Conservation (phyloP, 2,888 invertebrate species). For the Tipula lateralis region DNA sequence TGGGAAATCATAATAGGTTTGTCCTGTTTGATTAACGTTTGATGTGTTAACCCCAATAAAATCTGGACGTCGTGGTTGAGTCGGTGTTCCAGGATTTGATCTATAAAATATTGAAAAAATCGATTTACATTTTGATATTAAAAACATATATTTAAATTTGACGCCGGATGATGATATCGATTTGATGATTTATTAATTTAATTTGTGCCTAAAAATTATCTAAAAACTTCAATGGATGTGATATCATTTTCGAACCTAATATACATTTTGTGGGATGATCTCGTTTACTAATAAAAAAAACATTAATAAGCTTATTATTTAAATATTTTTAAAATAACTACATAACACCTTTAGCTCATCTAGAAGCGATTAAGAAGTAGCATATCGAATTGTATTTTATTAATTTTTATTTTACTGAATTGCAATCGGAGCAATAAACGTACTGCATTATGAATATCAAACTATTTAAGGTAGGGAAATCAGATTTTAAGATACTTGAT, state of each 20-base stretch:
- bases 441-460: too few relatives aligned
- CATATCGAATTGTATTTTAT: too few relatives aligned
- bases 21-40: conserved; percentile 41
- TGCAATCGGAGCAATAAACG: too few relatives aligned
- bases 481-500: too few relatives aligned
- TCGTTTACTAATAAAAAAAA: too few relatives aligned
- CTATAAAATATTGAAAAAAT: conserved; percentile 49
- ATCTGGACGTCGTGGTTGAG: conserved; percentile 81
- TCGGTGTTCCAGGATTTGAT: conserved; percentile 89
- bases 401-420: too few relatives aligned
- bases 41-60: conserved; percentile 61
- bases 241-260: neutral
- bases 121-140: neutral
- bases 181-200: neutral
- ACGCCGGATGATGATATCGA: neutral
- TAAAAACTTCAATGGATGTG: neutral
- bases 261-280: neutral
- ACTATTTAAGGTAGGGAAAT: too few relatives aligned
- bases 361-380: too few relatives aligned
- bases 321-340: too few relatives aligned
- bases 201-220: neutral
- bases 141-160: neutral
- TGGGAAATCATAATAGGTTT: conserved; percentile 49
- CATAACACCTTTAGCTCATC: too few relatives aligned
- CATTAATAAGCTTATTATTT: too few relatives aligned